Percentiles rank a stretch among this genome's conserved stretches.
phyloP scores from a whole-genome alignment of 2,113 vertebrate species.

The Chloropsis cyanopogon region DNA sequence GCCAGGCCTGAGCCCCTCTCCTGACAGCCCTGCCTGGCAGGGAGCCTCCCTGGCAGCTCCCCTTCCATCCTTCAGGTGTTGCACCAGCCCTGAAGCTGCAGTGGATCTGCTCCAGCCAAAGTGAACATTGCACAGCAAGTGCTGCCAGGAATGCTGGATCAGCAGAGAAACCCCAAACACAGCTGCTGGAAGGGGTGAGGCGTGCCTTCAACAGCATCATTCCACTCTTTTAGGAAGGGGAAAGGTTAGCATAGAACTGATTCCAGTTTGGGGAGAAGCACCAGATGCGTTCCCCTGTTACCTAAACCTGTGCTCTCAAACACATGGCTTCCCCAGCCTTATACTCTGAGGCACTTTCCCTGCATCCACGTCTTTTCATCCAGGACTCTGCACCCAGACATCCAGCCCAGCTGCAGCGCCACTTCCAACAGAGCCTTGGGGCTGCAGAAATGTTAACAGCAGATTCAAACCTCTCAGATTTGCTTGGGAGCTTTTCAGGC shows the following conservation, averaged over 20 bases:
- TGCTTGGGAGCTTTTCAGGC: rapidly evolving
- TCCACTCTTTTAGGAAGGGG: background rate
- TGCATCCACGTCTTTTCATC: background rate
- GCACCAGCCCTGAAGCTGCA: background rate
- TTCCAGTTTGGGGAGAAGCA: background rate
- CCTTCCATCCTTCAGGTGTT: background rate
- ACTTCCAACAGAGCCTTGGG: background rate
- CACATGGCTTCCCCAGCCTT: background rate
- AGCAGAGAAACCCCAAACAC: background rate
- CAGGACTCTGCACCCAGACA: background rate
- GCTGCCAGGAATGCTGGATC: background rate
- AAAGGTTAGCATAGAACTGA: background rate
- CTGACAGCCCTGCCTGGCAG: background rate
- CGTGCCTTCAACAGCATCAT: background rate
- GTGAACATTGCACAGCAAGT: rapidly evolving
- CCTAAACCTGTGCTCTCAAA: background rate
- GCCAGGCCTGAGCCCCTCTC: background rate
- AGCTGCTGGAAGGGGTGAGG: background rate
- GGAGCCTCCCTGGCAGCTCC: background rate
- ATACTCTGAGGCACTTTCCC: background rate
- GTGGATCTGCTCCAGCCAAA: no score
- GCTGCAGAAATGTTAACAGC: background rate
- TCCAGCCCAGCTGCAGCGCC: background rate
- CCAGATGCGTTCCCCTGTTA: background rate
- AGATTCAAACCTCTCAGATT: background rate